Conservation (phyloP, 35 echinoderm and acorn worm species). For the Eucidaris tribuloides region DNA sequence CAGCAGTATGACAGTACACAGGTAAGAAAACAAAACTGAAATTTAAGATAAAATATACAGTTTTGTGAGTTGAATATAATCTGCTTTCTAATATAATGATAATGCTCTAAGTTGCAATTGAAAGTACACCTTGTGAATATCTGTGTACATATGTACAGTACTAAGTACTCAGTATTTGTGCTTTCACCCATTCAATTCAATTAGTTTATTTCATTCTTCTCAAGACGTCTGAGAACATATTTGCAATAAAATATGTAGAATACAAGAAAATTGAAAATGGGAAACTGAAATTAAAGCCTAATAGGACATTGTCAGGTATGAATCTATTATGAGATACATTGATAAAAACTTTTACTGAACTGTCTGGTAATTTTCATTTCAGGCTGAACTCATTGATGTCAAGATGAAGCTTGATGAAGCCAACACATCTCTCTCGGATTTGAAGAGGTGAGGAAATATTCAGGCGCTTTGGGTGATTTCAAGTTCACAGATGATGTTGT, state of each 20-base stretch:
- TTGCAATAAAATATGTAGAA: neutral
- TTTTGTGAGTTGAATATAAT: neutral
- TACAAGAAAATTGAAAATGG: neutral
- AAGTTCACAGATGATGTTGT: neutral
- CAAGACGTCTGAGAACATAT: neutral
- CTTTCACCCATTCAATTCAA: neutral
- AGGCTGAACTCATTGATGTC: constrained; percentile 31
- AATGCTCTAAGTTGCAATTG: neutral
- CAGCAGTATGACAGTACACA: constrained; percentile 26
- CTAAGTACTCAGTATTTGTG: too few relatives aligned
- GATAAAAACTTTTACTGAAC: too few relatives aligned
- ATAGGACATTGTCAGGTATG: too few relatives aligned
- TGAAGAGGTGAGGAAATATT: constrained; percentile 49
- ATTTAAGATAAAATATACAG: too few relatives aligned
- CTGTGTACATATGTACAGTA: too few relatives aligned
- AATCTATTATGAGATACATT: neutral
- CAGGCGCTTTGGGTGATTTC: neutral
- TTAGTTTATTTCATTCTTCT: neutral
- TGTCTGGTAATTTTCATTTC: neutral
- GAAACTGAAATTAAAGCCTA: neutral
- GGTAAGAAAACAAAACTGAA: too few relatives aligned
- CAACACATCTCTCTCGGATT: constrained; percentile 42
- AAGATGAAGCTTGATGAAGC: constrained; percentile 56
- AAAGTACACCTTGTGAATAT: neutral
- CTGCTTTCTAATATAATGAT: neutral